phyloP scores from a whole-genome alignment of 2,113 vertebrate species.

The Polypterus senegalus region DNA sequence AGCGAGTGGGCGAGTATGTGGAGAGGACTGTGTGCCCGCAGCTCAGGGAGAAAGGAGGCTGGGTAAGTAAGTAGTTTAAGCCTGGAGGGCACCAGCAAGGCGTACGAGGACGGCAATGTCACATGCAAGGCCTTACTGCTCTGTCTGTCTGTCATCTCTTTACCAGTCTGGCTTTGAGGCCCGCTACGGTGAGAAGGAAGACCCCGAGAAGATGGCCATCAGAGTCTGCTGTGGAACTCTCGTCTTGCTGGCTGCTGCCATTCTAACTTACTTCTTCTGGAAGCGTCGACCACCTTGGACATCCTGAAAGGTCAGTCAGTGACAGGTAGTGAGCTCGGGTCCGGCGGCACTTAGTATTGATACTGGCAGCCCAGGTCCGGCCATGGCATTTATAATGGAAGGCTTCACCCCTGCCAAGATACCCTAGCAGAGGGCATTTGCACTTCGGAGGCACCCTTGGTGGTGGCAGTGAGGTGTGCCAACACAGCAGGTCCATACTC shows the following conservation, averaged over 20 bases:
- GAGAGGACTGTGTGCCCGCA: conserved; percentile 50
- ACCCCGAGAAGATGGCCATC: conserved; percentile 38
- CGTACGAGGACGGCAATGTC: not conserved
- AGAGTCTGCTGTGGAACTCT: conserved; percentile 40
- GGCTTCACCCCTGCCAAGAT: too few relatives aligned
- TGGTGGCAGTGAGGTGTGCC: too few relatives aligned
- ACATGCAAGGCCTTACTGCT: not conserved
- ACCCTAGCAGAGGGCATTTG: too few relatives aligned
- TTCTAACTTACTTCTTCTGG: conserved; percentile 33
- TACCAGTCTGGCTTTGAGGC: conserved; percentile 40
- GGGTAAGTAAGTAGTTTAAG: conserved; percentile 33
- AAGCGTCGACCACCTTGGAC: conserved; percentile 13
- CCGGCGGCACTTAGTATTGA: too few relatives aligned
- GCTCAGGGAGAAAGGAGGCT: conserved; percentile 47
- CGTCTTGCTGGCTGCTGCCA: conserved; percentile 26
- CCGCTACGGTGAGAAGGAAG: conserved; percentile 37
- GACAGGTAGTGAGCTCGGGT: too few relatives aligned
- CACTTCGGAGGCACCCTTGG: too few relatives aligned
- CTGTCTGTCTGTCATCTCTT: not conserved
- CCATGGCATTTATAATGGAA: too few relatives aligned
- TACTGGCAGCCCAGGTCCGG: too few relatives aligned
- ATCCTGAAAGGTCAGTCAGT: too few relatives aligned
- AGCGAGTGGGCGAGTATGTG: conserved; percentile 45
- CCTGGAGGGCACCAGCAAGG: not conserved
- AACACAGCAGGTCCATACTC: too few relatives aligned